phyloP scores from a whole-genome alignment of 2,888 invertebrate species.

The Xanthorhoe designata region DNA sequence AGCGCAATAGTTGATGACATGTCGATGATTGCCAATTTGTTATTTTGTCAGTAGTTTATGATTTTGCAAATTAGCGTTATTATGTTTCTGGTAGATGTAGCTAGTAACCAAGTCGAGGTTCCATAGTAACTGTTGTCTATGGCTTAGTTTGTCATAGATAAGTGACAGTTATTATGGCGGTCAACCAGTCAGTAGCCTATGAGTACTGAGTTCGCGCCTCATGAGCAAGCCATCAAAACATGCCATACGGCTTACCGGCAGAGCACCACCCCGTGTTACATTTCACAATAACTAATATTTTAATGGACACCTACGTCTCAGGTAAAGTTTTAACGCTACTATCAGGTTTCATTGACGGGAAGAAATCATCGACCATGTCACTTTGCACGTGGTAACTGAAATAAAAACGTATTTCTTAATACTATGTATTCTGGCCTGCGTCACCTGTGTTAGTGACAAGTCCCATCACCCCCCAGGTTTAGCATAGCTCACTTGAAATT shows the following conservation, averaged over 20 bases:
- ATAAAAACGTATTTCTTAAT: slow-evolving; percentile 84
- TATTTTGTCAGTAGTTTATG: slow-evolving; percentile 51
- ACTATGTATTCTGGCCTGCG: slow-evolving; percentile 46
- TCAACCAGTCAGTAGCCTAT: slow-evolving; percentile 46
- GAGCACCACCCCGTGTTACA: slow-evolving; percentile 55
- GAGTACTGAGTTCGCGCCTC: slow-evolving; percentile 53
- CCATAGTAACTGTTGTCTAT: slow-evolving; percentile 11
- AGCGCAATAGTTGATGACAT: slow-evolving; percentile 62
- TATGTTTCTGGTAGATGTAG: slow-evolving; percentile 39
- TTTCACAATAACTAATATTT: slow-evolving; percentile 54
- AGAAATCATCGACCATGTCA: slow-evolving; percentile 96
- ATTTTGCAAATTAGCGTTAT: slow-evolving; percentile 47
- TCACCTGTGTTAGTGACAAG: slow-evolving; percentile 56
- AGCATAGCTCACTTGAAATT: background rate
- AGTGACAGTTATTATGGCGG: slow-evolving; percentile 11
- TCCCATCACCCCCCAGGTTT: slow-evolving; percentile 15
- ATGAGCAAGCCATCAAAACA: slow-evolving; percentile 69
- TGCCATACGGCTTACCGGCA: slow-evolving; percentile 81
- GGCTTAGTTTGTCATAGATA: background rate
- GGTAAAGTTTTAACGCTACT: slow-evolving; percentile 79
- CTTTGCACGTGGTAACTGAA: slow-evolving; percentile 97
- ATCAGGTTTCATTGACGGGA: slow-evolving; percentile 86
- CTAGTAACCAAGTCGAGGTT: slow-evolving; percentile 4
- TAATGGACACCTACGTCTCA: slow-evolving; percentile 57
- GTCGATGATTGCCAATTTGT: slow-evolving; percentile 69